Base-by-base conservation (phyloP, 2,113 vertebrate species). In the Chaenogobius annularis region DNA sequence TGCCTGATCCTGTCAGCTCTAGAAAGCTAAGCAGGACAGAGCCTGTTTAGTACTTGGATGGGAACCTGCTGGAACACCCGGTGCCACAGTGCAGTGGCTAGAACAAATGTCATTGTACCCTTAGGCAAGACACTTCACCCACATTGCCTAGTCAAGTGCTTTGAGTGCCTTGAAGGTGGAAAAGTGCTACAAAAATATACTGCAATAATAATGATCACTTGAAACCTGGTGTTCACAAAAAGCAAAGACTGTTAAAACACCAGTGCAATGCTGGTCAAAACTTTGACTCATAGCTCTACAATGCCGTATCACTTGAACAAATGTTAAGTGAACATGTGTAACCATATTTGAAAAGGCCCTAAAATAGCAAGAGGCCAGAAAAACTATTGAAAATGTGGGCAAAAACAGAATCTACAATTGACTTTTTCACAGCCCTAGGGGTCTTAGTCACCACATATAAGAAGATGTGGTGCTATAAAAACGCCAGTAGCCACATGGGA, bases 401-500 rank as follows among this genome's bases (percentile, higher is more conserved):
- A 43, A 81, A 67, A 83, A 83, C 75, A 80, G 47, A 67, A 69
- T 73, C 58, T 46, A 31, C 82, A 78, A 75, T 87, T 83, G 72
- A 77, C 85, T 87, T 88, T 76, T 40, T 52, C 55, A 15, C n/a
- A n/a, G 19, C 75, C 83, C 81, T 1, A 20, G 72, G 83, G 84
- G 84, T 79, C 69, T 55, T 26, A 58, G 83, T 81, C 78, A 68
- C 58, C 71, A 70, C 68, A 17, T 81, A 75, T 85, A 74, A 86
- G 83, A 90, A 47, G 70, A 82, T 61, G 48, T 75, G 13, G 40
- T 35, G 77, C 81, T 83, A 83, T 54, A 87, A 73, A 50, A 81
- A 87, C 78, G 79, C 84, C 87, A 80, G 79, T 74, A 88, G 85
- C 89, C 78, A 87, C 83, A 86, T 77, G 81, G 81, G 88, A 89